Conservation (phyloP, 2,113 vertebrate genomes). For the Pygoscelis antarcticus region DNA sequence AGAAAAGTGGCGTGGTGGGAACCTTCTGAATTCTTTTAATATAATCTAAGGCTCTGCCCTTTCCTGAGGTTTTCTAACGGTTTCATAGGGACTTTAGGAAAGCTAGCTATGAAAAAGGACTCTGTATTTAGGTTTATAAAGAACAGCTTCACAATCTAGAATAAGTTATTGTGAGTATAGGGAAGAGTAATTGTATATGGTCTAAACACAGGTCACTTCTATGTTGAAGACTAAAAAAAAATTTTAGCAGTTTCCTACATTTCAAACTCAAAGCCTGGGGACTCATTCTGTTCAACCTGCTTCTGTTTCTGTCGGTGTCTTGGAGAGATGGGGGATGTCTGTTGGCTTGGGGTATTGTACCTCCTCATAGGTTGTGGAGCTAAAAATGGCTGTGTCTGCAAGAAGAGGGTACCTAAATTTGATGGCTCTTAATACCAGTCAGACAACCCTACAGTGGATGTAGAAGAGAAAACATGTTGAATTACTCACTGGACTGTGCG, state of each 20-base stretch:
- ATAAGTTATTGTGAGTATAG: background rate
- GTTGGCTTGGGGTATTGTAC: background rate
- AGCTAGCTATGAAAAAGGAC: background rate
- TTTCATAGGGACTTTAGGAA: background rate
- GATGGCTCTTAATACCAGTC: background rate
- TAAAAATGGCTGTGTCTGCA: background rate
- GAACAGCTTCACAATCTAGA: background rate
- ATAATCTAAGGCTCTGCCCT: background rate
- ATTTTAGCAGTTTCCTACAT: background rate
- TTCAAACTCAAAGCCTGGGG: accelerated
- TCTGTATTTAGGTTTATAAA: background rate
- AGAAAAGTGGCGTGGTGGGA: background rate
- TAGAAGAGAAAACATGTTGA: background rate
- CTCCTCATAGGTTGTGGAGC: background rate
- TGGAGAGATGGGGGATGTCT: background rate
- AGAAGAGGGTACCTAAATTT: background rate
- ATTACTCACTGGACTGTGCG: background rate
- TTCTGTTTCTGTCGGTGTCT: background rate
- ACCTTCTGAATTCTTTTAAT: background rate
- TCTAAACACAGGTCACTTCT: background rate
- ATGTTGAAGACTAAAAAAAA: background rate
- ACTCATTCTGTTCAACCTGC: background rate
- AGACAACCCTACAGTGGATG: too few relatives aligned
- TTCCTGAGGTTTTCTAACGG: background rate
- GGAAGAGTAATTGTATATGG: background rate